Evolutionary conservation across 2,797 vertebrate species (phyloP).

Genomic region (Acanthurus tractus): DNA sequence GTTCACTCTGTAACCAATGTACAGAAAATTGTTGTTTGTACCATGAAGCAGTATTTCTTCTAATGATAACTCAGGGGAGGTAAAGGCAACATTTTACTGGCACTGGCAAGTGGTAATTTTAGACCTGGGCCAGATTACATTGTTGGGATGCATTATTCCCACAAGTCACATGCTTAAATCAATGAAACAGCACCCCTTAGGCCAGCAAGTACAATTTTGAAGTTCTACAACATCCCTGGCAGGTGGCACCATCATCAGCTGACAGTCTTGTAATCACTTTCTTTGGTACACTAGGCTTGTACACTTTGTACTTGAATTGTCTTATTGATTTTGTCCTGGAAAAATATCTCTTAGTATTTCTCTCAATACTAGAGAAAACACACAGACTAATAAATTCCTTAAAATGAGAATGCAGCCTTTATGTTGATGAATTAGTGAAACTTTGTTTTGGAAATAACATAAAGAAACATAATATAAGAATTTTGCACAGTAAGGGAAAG

Average conservation of each 20-base stretch:
- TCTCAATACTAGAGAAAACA: conserved; percentile 22
- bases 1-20: background rate
- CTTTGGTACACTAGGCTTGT: conserved; percentile 19
- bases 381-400: conserved; percentile 8
- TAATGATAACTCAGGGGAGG: conserved; percentile 2
- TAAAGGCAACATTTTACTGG: conserved; percentile 23
- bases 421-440: conserved; percentile 6
- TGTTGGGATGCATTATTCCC: conserved; percentile 25
- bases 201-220: conserved; percentile 36
- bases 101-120: conserved; percentile 42
- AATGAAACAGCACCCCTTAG: conserved; percentile 42
- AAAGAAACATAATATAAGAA: conserved; percentile 6
- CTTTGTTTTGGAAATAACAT: conserved; percentile 4
- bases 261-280: conserved; percentile 37
- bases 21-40: conserved; percentile 20
- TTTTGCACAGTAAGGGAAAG: conserved; percentile 6
- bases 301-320: conserved; percentile 36
- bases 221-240: conserved; percentile 35
- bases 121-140: conserved; percentile 30
- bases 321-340: conserved; percentile 37
- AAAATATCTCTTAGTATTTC: conserved; percentile 17
- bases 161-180: conserved; percentile 48
- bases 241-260: conserved; percentile 42
- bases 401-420: conserved; percentile 9
- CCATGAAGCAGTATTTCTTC: background rate